Percentiles rank a stretch among this genome's conserved stretches.
phyloP scores from a whole-genome alignment of 2,888 invertebrate species.

The Spatulosminthurus flaviceps region DNA sequence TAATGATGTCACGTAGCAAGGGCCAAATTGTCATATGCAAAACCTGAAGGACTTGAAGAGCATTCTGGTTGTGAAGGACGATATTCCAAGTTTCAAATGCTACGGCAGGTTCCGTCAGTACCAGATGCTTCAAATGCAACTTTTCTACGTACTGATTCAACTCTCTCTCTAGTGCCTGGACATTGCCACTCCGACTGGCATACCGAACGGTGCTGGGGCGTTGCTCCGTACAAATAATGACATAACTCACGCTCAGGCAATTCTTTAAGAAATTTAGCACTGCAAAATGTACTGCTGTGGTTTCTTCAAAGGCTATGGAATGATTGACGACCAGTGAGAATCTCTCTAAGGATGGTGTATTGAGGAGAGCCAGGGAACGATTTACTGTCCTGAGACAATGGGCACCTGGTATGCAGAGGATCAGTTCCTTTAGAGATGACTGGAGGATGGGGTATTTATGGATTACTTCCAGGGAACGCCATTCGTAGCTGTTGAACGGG shows the following conservation, averaged over 20 bases:
- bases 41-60: slow-evolving; percentile 48
- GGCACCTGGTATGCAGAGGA: slow-evolving; percentile 28
- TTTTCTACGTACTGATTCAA: slow-evolving; percentile 26
- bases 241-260: slow-evolving; percentile 27
- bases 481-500: slow-evolving; percentile 44
- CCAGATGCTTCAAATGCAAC: slow-evolving; percentile 41
- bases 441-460: slow-evolving; percentile 40
- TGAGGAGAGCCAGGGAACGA: slow-evolving; percentile 34
- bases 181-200: background rate
- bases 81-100: slow-evolving; percentile 48
- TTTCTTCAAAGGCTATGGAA: slow-evolving; percentile 35
- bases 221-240: slow-evolving; percentile 47
- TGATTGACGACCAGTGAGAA: slow-evolving; percentile 41
- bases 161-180: slow-evolving; percentile 23
- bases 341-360: slow-evolving; percentile 37
- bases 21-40: slow-evolving; percentile 49
- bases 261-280: slow-evolving; percentile 44
- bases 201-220: slow-evolving; percentile 20
- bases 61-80: slow-evolving; percentile 39
- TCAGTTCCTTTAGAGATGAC: slow-evolving; percentile 29
- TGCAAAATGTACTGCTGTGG: slow-evolving; percentile 47
- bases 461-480: slow-evolving; percentile 50
- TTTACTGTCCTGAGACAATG: slow-evolving; percentile 32
- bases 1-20: slow-evolving; percentile 38
- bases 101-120: slow-evolving; percentile 47